Conservation (phyloP, 2,888 invertebrate species). For the Timema cristinae region DNA sequence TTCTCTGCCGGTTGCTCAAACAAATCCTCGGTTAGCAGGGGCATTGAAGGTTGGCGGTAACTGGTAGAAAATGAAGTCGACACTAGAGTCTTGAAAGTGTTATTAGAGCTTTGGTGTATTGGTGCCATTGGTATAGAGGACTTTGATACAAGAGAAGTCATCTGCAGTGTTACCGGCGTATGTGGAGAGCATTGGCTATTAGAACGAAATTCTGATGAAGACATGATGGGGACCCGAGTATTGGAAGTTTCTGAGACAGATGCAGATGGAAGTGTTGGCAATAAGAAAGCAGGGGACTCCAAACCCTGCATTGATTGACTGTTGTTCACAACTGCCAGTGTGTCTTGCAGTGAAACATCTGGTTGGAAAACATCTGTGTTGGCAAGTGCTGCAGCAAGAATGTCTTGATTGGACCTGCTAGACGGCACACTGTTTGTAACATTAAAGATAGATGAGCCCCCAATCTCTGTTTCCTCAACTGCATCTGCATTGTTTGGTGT, state of each 20-base stretch:
- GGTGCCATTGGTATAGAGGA: too few species aligned
- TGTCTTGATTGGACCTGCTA: slow-evolving; percentile 55
- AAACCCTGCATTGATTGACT: slow-evolving; percentile 47
- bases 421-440: slow-evolving; percentile 17
- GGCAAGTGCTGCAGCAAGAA: slow-evolving; percentile 70
- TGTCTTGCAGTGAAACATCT: slow-evolving; percentile 44
- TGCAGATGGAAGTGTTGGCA: slow-evolving; percentile 53
- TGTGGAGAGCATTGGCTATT: too few species aligned
- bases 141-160: too few species aligned
- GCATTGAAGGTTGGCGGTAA: too few species aligned
- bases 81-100: too few species aligned
- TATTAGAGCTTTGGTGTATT: too few species aligned
- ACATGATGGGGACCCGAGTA: too few species aligned
- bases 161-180: too few species aligned
- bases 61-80: too few species aligned
- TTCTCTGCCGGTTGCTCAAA: too few species aligned
- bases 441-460: slow-evolving; percentile 5
- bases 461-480: slow-evolving; percentile 18
- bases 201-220: too few species aligned
- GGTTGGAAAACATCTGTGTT: slow-evolving; percentile 68
- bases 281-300: slow-evolving; percentile 39
- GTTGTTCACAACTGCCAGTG: slow-evolving; percentile 37
- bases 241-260: slow-evolving; percentile 35
- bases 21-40: too few species aligned
- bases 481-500: slow-evolving; percentile 11